These are phyloP conservation scores for Clunio marinus DNA, from an alignment of 2,888 invertebrate species.

Conservation along the genomic window DNA sequence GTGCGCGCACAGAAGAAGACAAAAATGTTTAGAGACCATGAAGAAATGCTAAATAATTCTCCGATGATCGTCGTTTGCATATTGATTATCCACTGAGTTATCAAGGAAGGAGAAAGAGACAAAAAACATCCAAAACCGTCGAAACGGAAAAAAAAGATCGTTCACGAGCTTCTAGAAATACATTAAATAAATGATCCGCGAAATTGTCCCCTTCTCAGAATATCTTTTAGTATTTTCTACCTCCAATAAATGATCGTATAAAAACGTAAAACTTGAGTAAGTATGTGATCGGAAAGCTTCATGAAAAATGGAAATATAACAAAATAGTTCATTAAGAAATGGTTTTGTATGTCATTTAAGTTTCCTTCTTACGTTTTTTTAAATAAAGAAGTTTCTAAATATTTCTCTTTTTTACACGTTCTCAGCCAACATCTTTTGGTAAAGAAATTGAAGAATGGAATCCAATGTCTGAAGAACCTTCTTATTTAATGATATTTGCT, in stretches of 20 bases:
- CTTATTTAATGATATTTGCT: background rate
- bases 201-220: slow-evolving; percentile 11
- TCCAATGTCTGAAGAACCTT: background rate
- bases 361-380: too few relatives aligned
- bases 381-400: too few relatives aligned
- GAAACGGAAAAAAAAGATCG: background rate
- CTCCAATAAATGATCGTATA: too few relatives aligned
- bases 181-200: background rate
- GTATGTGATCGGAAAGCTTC: too few relatives aligned
- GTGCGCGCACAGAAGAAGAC: too few relatives aligned
- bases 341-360: too few relatives aligned
- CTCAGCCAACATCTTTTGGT: too few relatives aligned
- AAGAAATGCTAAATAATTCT: slow-evolving; percentile 36
- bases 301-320: too few relatives aligned
- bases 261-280: too few relatives aligned
- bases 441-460: background rate
- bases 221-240: background rate
- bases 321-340: too few relatives aligned
- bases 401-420: too few relatives aligned
- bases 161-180: background rate
- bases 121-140: background rate
- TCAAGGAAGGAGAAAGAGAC: too few relatives aligned
- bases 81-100: slow-evolving; percentile 32
- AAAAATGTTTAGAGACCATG: slow-evolving; percentile 25
- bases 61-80: slow-evolving; percentile 33